These are phyloP conservation scores for Carettochelys insculpta DNA, from an alignment of 2,113 vertebrate genomes.

Conservation along the genomic window DNA sequence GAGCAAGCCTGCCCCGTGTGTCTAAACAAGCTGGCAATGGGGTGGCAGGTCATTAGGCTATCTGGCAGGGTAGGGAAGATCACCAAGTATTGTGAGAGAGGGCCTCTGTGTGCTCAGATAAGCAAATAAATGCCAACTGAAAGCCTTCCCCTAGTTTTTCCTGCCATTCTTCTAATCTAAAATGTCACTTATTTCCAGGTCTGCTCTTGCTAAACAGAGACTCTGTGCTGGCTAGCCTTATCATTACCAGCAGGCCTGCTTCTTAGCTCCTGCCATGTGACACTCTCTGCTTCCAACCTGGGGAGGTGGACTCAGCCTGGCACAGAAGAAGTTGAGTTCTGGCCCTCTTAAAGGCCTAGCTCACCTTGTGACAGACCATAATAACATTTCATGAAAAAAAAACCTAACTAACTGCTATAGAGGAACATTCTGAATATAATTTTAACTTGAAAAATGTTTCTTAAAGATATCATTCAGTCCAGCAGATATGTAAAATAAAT, in stretches of 20 bases:
- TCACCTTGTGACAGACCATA: neutral
- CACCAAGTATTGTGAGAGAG: neutral
- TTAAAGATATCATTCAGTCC: neutral
- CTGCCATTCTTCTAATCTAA: neutral
- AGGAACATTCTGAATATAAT: neutral
- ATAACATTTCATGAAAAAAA: neutral
- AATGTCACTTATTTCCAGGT: neutral
- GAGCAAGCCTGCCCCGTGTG: neutral
- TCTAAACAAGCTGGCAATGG: neutral
- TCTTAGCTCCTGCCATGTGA: neutral
- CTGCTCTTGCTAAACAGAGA: neutral
- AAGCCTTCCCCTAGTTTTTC: neutral
- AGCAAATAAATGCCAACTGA: neutral
- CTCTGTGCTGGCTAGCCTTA: neutral
- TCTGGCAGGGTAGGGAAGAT: neutral
- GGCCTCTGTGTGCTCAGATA: neutral
- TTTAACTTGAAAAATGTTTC: neutral
- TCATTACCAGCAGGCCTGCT: neutral
- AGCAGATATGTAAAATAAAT: neutral
- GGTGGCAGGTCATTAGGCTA: neutral
- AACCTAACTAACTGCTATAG: neutral
- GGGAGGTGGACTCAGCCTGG: neutral
- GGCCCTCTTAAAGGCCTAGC: neutral
- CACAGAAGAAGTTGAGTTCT: neutral
- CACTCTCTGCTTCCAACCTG: neutral